phyloP scores from a whole-genome alignment of 2,113 vertebrate species.

The Calyptomena viridis region DNA sequence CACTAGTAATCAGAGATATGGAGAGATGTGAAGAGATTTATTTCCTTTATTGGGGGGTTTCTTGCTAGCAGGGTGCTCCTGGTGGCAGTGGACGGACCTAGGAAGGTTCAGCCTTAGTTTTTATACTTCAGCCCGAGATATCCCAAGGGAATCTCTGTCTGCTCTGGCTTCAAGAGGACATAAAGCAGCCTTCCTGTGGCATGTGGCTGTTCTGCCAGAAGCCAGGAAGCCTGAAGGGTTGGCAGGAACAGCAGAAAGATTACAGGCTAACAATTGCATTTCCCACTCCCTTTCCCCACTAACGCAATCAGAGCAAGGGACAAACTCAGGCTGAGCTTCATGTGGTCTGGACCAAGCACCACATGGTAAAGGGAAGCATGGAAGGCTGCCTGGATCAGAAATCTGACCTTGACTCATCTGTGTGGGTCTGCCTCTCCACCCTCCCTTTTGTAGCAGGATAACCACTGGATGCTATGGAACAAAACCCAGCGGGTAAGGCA shows the following conservation, averaged over 20 bases:
- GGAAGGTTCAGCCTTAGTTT: not conserved
- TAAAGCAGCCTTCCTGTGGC: not conserved
- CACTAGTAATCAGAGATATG: not conserved
- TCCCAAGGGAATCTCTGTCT: not conserved
- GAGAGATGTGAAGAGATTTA: not conserved
- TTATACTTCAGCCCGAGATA: not conserved
- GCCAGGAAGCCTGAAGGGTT: constrained; percentile 43
- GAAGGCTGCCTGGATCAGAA: not conserved
- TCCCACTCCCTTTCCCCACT: not conserved
- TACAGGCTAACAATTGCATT: not conserved
- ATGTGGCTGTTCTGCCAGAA: constrained; percentile 10
- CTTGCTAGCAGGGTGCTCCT: not conserved
- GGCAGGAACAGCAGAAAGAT: constrained; percentile 44
- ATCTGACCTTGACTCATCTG: not conserved
- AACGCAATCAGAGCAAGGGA: not conserved
- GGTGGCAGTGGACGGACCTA: rapidly evolving
- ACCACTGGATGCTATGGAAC: not conserved
- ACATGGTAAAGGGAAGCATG: not conserved
- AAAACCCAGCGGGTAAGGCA: constrained; percentile 37
- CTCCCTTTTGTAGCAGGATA: not conserved
- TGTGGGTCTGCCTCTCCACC: not conserved
- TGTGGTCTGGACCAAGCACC: not conserved
- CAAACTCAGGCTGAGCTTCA: not conserved
- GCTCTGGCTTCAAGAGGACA: not conserved
- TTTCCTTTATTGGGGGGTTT: not conserved